Conservation (phyloP, 2,797 vertebrate genomes). For the Hapalemur alaotrensis region DNA sequence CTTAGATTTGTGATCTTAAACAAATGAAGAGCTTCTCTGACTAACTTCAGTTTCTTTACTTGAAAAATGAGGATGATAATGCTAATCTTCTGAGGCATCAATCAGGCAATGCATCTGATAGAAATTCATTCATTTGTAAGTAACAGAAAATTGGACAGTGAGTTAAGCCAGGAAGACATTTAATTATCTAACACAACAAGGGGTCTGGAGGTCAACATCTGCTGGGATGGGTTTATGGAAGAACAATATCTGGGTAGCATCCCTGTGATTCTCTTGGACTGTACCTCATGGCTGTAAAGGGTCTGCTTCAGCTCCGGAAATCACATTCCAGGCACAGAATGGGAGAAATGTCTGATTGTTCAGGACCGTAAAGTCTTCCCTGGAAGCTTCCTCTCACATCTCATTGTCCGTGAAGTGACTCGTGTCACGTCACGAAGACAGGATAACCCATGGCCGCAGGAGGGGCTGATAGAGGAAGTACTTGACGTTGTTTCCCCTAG, state of each 20-base stretch:
- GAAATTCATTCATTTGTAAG: neutral
- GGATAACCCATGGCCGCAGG: no score
- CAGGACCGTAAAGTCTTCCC: neutral
- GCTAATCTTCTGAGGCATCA: neutral
- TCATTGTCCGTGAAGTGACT: neutral
- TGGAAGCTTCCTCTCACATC: neutral
- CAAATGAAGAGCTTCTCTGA: neutral
- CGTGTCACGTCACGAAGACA: neutral
- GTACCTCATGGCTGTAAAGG: neutral
- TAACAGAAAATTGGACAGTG: neutral
- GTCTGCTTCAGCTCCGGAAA: neutral
- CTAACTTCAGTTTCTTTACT: neutral
- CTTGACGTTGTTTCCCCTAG: neutral
- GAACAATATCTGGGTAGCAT: neutral
- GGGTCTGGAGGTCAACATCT: neutral
- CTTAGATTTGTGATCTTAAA: neutral
- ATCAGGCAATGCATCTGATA: neutral
- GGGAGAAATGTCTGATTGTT: neutral
- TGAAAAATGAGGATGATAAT: neutral
- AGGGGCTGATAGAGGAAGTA: neutral
- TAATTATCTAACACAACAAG: neutral
- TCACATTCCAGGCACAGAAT: neutral
- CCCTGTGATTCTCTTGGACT: neutral
- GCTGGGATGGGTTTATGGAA: neutral
- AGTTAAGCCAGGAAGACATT: neutral